Base-by-base conservation (phyloP, 2,113 vertebrate species). In the Phyllostomus discolor region DNA sequence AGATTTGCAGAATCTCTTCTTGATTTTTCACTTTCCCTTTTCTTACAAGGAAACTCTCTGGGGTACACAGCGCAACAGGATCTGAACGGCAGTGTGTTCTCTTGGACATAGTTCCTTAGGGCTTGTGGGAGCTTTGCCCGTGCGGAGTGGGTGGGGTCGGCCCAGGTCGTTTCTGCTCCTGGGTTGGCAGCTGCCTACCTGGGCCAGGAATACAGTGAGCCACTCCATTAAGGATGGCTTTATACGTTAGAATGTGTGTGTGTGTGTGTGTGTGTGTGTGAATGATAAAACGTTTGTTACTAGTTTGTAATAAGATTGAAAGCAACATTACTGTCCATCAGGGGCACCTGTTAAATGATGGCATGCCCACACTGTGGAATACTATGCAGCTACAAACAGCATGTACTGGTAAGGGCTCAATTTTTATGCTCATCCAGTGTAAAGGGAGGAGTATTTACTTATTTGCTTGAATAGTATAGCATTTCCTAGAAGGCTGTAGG, bases 1-100 rank as follows among this genome's bases (percentile, higher is more conserved):
- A 97, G 93, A 91, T 93, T 89, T 97, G 41, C 80, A 94, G 96
- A 81, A 19, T 72, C 50, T 66, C 66, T 50, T 1, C 19, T 83
- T 69, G 35, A 43, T 72, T 16, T 85, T 72, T 73, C 48, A 33
- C 38, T 84, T 93, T 95, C 86, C 15, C 16, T 96, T 92, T 93
- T 93, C 35, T 69, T 52, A 64, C 2, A 52, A 50, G 50, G 81
- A 78, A 69, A 93, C 41, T 26, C 91, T 83, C 19, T 33, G 5
- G 35, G 88, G 14, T 16, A 33, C 59, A 76, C 38, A 31, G 0
- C 0, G 54, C 17, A 43, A 1, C 35, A 28, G 38, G 52, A 38
- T 70, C 19, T 0, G 50, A 92, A 52, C 5, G 31, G 20, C 75
- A 33, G 14, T 17, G 12, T 0, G 0, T 80, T 83, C 28, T 75